Conservation (phyloP, 2,797 vertebrate species). For the Takifugu rubripes region DNA sequence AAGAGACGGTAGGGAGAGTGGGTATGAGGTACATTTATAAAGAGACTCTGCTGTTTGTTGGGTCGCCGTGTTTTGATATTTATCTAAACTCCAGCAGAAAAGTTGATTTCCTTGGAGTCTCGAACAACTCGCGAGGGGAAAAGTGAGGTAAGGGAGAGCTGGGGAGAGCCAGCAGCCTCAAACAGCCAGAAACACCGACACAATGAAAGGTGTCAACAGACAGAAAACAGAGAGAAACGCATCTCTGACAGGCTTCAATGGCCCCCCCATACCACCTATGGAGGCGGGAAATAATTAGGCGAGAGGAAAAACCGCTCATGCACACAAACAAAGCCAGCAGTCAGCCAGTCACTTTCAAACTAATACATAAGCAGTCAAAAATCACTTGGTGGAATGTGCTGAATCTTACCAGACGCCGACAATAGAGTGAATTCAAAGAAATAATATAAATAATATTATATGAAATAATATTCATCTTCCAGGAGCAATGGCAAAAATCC, state of each 20-base stretch:
- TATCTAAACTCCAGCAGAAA: slow-evolving; percentile 49
- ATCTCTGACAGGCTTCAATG: slow-evolving; percentile 31
- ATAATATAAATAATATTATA: background rate
- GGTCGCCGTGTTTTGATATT: slow-evolving; percentile 46
- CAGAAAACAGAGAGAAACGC: slow-evolving; percentile 36
- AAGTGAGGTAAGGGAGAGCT: slow-evolving; percentile 14
- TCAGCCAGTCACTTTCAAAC: slow-evolving; percentile 19
- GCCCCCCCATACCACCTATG: slow-evolving; percentile 35
- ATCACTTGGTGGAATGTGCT: slow-evolving; percentile 14
- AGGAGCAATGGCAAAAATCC: slow-evolving; percentile 13
- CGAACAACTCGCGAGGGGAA: slow-evolving; percentile 15
- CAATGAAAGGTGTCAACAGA: slow-evolving; percentile 36
- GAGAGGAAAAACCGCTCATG: slow-evolving; percentile 33
- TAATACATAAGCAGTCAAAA: slow-evolving; percentile 36
- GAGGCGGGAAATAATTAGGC: slow-evolving; percentile 54
- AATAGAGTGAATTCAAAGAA: slow-evolving; percentile 11
- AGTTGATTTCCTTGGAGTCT: slow-evolving; percentile 57
- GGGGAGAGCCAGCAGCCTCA: slow-evolving; percentile 19
- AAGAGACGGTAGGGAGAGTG: slow-evolving; percentile 28
- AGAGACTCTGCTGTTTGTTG: slow-evolving; percentile 45
- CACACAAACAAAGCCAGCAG: slow-evolving; percentile 21
- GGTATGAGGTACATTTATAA: slow-evolving; percentile 36
- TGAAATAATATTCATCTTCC: slow-evolving; percentile 7
- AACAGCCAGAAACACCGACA: slow-evolving; percentile 22
- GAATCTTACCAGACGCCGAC: slow-evolving; percentile 23